A percentile compares a stretch with the other conserved stretches of the same genome.
phyloP scores from a whole-genome alignment of 2,113 vertebrate genomes.

The Lasiurus cinereus region DNA sequence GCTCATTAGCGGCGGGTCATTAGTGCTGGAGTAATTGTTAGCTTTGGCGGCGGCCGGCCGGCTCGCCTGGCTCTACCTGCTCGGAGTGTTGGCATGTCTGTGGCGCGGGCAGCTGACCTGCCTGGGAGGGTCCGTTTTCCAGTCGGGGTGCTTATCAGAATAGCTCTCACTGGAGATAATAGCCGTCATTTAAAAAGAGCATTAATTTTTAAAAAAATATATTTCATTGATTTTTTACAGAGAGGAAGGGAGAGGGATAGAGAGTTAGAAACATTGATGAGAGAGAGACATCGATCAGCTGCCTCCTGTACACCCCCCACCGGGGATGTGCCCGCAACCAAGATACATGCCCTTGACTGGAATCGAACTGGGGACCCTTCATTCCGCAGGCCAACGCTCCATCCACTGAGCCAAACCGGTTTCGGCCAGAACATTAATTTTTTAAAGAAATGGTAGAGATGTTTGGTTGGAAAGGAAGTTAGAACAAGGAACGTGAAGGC shows the following conservation, averaged over 20 bases:
- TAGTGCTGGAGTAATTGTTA: background rate
- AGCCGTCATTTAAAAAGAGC: slow-evolving; percentile 20
- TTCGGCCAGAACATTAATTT: too few relatives aligned
- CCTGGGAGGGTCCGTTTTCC: background rate
- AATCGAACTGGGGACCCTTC: too few relatives aligned
- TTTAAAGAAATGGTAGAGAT: background rate
- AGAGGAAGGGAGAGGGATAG: too few relatives aligned
- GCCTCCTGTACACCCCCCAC: too few relatives aligned
- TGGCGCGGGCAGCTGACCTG: background rate
- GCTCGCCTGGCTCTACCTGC: background rate
- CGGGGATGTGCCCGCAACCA: too few relatives aligned
- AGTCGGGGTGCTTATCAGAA: slow-evolving; percentile 11
- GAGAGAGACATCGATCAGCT: too few relatives aligned
- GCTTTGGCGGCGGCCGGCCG: background rate
- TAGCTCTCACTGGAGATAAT: slow-evolving; percentile 56
- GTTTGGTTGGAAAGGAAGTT: slow-evolving; percentile 74
- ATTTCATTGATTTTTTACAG: too few relatives aligned
- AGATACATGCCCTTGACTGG: too few relatives aligned
- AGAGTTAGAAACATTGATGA: too few relatives aligned
- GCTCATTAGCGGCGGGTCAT: background rate
- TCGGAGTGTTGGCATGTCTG: background rate
- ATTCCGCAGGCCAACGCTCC: too few relatives aligned
- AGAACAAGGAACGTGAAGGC: slow-evolving; percentile 61
- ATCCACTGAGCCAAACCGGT: too few relatives aligned
- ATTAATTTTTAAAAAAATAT: background rate